phyloP scores from a whole-genome alignment of 1,140 invertebrate genomes.

The Drosophila murphyi region DNA sequence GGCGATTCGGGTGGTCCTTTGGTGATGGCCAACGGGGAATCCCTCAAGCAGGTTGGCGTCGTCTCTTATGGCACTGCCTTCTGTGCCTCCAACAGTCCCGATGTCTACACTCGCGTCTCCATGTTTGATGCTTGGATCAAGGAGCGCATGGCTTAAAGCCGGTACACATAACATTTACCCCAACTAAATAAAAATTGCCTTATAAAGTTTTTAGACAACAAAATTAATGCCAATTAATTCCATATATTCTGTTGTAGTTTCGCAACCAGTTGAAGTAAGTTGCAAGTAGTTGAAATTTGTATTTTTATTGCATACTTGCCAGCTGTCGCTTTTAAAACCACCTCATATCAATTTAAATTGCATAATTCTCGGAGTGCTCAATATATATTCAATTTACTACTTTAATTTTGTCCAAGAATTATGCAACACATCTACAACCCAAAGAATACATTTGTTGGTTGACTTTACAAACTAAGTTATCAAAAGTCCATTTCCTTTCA shows the following conservation, averaged over 20 bases:
- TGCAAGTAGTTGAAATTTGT: not conserved
- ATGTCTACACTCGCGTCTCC: constrained; percentile 86
- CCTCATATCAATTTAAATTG: not conserved
- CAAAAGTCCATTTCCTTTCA: no score
- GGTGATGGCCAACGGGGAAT: constrained; percentile 66
- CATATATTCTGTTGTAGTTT: not conserved
- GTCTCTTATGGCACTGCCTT: constrained; percentile 90
- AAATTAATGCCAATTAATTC: not conserved
- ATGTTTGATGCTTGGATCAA: constrained; percentile 85
- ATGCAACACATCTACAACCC: no score
- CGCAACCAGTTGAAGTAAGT: not conserved
- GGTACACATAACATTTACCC: not conserved
- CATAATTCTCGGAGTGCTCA: not conserved
- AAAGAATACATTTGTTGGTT: no score
- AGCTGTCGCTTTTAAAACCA: not conserved
- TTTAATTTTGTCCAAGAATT: no score
- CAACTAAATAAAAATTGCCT: not conserved
- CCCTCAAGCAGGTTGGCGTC: constrained; percentile 86
- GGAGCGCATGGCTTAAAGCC: constrained; percentile 61
- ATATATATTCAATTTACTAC: not conserved
- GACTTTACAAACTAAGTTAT: no score
- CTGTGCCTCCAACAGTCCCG: constrained; percentile 85
- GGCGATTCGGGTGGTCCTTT: constrained; percentile 91
- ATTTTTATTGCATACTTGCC: constrained; percentile 2
- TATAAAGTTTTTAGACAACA: not conserved